Percentiles rank a stretch among this genome's conserved stretches.
These are phyloP conservation scores for Podarcis raffonei DNA, from an alignment of 2,113 vertebrate genomes.

Conservation along the genomic window DNA sequence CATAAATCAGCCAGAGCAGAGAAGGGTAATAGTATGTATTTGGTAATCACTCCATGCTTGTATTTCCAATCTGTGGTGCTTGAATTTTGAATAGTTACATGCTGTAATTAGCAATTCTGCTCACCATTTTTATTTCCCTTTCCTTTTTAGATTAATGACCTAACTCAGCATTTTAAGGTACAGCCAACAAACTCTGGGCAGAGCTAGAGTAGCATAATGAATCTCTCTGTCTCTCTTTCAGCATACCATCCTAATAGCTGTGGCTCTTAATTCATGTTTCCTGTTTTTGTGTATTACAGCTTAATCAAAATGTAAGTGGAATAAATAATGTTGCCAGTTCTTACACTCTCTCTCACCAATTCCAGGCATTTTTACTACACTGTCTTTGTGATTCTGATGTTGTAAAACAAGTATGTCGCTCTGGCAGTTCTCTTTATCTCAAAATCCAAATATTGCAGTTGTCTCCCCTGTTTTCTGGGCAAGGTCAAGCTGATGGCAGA, in stretches of 20 bases:
- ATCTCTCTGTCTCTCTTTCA: background rate
- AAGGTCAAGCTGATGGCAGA: background rate
- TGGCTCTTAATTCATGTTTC: constrained; percentile 37
- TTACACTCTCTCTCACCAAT: background rate
- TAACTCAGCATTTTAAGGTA: constrained; percentile 41
- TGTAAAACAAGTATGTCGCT: background rate
- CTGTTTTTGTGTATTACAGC: constrained; percentile 25
- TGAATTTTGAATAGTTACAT: constrained; percentile 24
- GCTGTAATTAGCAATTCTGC: constrained; percentile 34
- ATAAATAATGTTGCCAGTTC: constrained; percentile 4
- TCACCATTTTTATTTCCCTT: constrained; percentile 41
- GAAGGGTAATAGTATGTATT: background rate
- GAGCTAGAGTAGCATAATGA: background rate
- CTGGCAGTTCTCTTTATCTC: background rate
- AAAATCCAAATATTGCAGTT: background rate
- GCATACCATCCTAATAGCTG: constrained; percentile 43
- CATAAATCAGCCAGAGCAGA: background rate
- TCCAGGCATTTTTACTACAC: constrained; percentile 10
- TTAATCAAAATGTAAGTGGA: constrained; percentile 35
- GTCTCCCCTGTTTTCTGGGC: constrained; percentile 10
- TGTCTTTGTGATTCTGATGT: background rate
- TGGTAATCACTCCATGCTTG: background rate
- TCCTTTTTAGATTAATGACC: constrained; percentile 35
- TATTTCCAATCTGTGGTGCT: constrained; percentile 4
- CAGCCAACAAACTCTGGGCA: constrained; percentile 10